Percentiles rank a stretch among this genome's conserved stretches.
phyloP scores from a whole-genome alignment of 2,797 vertebrate genomes.

The Sebastes melanostomus region DNA sequence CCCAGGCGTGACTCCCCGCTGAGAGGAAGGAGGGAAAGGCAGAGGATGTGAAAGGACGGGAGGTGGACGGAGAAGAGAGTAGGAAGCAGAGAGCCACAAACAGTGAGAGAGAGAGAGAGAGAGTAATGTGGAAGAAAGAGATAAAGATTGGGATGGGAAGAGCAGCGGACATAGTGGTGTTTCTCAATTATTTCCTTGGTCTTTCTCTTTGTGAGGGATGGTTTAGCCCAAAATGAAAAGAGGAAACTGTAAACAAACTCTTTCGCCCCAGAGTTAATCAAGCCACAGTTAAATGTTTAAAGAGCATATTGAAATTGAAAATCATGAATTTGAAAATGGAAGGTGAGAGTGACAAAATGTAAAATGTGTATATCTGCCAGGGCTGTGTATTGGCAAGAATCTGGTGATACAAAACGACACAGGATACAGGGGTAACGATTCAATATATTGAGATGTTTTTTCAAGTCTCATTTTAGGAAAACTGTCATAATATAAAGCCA shows the following conservation, averaged over 20 bases:
- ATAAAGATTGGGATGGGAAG: neutral
- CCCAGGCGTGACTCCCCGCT: slow-evolving; percentile 11
- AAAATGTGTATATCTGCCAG: too few relatives aligned
- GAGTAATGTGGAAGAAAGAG: neutral
- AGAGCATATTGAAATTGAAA: neutral
- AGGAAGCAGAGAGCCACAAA: neutral
- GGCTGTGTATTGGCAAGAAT: too few relatives aligned
- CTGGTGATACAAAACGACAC: too few relatives aligned
- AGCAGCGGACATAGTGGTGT: neutral
- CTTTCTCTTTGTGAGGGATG: neutral
- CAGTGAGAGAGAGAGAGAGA: neutral
- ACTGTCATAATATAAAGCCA: too few relatives aligned
- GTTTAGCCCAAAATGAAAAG: neutral
- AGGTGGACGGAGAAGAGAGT: slow-evolving; percentile 25
- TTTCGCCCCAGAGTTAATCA: neutral
- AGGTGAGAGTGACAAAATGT: too few relatives aligned
- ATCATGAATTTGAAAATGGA: neutral
- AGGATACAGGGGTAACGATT: too few relatives aligned
- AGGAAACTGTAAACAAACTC: neutral
- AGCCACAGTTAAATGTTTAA: neutral
- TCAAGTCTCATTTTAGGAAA: too few relatives aligned
- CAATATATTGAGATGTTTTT: too few relatives aligned
- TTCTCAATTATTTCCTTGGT: neutral
- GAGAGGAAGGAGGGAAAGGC: slow-evolving; percentile 10
- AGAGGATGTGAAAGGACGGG: slow-evolving; percentile 30